Evolutionary conservation across 2,113 vertebrate species (phyloP).

Genomic region (Amblyopsis rosae): DNA sequence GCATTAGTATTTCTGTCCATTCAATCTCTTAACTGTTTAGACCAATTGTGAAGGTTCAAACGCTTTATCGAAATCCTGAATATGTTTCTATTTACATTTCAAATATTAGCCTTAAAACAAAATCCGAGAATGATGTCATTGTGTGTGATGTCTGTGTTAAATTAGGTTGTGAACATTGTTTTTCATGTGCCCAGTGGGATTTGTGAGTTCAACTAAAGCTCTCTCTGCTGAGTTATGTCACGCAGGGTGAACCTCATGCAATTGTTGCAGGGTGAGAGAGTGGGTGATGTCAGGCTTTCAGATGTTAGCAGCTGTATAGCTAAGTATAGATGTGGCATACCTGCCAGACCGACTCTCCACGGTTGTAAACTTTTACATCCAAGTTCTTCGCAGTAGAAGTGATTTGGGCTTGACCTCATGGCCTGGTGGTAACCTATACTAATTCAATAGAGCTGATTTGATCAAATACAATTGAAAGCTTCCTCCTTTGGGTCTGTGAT

Average conservation of each 20-base stretch:
- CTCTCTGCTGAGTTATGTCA: neutral
- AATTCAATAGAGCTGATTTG: conserved; percentile 22
- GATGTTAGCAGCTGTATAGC: neutral
- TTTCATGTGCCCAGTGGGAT: conserved; percentile 26
- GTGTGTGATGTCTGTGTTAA: conserved; percentile 26
- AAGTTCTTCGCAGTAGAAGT: neutral
- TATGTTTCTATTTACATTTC: conserved; percentile 8
- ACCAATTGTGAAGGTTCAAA: conserved; percentile 15
- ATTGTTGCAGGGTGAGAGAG: neutral
- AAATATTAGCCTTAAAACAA: conserved; percentile 7
- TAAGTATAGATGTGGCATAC: neutral
- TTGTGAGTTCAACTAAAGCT: neutral
- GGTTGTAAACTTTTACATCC: neutral
- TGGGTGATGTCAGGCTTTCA: neutral
- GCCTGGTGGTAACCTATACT: conserved; percentile 4
- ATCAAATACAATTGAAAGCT: conserved; percentile 19
- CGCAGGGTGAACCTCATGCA: conserved; percentile 5
- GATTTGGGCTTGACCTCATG: neutral
- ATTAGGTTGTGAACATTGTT: conserved; percentile 2
- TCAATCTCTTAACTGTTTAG: conserved; percentile 5
- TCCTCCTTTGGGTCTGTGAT: conserved; percentile 15
- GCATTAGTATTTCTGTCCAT: neutral
- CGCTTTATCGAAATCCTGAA: conserved; percentile 21
- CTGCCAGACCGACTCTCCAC: neutral
- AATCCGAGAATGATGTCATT: conserved; percentile 22